These are phyloP conservation scores for Rhinogobius similis DNA, from an alignment of 2,113 vertebrate species.

Conservation along the genomic window DNA sequence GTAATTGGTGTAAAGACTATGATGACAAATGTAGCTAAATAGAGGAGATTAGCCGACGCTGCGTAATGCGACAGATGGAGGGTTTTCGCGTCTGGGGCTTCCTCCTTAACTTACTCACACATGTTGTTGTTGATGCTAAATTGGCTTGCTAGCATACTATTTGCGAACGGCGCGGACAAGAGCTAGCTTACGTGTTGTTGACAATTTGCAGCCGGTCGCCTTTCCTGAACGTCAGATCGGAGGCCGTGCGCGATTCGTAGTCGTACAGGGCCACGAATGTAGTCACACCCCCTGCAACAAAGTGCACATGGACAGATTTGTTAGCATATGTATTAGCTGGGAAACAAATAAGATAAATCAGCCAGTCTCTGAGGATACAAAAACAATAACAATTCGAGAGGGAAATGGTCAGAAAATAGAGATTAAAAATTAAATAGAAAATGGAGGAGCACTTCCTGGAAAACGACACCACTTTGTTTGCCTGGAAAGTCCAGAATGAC, in stretches of 20 bases:
- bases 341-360: no score
- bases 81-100: conserved; percentile 26
- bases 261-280: conserved; percentile 97
- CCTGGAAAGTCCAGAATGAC: no score
- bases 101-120: conserved; percentile 12
- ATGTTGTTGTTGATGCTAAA: conserved; percentile 17
- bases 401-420: no score
- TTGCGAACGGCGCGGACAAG: conserved; percentile 10
- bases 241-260: conserved; percentile 93
- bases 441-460: no score
- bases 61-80: conserved; percentile 46
- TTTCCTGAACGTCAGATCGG: conserved; percentile 95
- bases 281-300: conserved; percentile 89
- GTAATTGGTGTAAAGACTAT: conserved; percentile 16
- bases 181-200: conserved; percentile 95
- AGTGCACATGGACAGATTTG: conserved; percentile 17
- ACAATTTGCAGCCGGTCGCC: conserved; percentile 94
- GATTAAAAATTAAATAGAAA: no score
- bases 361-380: no score
- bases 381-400: no score
- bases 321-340: background rate
- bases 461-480: no score
- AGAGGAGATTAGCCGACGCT: conserved; percentile 29
- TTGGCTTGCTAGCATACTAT: conserved; percentile 22
- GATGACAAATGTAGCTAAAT: conserved; percentile 13